A percentile compares a stretch with the other conserved stretches of the same genome.
Conservation (phyloP, 1,140 invertebrate species). For the Drosophila cardini region DNA sequence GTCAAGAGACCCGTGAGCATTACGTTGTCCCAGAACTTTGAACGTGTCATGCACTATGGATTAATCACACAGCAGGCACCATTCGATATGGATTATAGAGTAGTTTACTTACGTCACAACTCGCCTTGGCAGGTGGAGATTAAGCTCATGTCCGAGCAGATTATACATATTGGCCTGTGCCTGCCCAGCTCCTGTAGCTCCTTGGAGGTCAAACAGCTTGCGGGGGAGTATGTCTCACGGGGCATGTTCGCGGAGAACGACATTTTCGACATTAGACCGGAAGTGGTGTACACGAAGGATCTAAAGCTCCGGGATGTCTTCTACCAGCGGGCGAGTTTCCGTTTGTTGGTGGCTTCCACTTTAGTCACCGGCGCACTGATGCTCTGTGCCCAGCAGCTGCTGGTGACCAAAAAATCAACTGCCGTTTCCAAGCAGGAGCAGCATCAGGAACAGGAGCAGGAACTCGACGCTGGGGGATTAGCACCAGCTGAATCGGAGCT, state of each 20-base stretch:
- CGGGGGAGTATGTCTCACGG: conserved; percentile 60
- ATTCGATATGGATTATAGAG: conserved; percentile 79
- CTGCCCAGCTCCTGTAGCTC: conserved; percentile 72
- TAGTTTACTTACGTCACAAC: conserved; percentile 77
- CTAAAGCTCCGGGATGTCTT: conserved; percentile 71
- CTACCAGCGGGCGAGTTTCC: conserved; percentile 70
- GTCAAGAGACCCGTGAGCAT: conserved; percentile 73
- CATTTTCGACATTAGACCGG: conserved; percentile 75
- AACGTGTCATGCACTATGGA: conserved; percentile 77
- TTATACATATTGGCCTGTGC: conserved; percentile 82
- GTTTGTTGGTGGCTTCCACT: conserved; percentile 62
- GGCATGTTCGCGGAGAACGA: conserved; percentile 72
- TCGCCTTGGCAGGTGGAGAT: conserved; percentile 84
- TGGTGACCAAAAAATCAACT: conserved; percentile 30
- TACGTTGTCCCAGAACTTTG: conserved; percentile 80
- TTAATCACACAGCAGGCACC: conserved; percentile 78
- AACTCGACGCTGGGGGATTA: conserved; percentile 27
- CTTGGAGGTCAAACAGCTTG: conserved; percentile 66
- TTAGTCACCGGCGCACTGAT: conserved; percentile 65
- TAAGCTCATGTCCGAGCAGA: conserved; percentile 82
- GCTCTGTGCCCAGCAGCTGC: conserved; percentile 66
- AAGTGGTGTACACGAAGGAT: conserved; percentile 82
- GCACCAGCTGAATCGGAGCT: conserved; percentile 70
- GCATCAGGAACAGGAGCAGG: background rate
- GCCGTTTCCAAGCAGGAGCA: background rate